Evolutionary conservation across 2,888 invertebrate species (phyloP), one percentile per base, ranked within the genome.

Genomic region (Alloplasta piceator): DNA sequence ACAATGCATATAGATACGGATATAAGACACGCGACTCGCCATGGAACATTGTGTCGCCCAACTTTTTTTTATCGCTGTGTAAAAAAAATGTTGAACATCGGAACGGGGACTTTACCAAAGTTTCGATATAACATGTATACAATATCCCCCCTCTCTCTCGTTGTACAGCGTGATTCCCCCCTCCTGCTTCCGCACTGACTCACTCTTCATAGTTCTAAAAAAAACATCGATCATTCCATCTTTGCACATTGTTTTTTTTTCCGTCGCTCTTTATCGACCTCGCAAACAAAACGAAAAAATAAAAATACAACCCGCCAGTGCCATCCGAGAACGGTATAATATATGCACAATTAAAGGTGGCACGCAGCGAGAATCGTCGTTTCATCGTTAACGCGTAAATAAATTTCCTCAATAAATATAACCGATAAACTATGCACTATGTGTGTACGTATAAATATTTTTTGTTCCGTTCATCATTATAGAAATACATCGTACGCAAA

Each of bases 401-500:
- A 90, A 91, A 91, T 89, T 84, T 88, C 89, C 85, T 88, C 82
- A 89, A 91, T 90, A 91, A 90, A 91, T 91, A 90, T 87, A 91
- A 91, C 87, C 89, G 86, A 91, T 91, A 91, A 89, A 90, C 90
- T 91, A 91, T 81, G 78, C 78, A 56, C 61, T 61, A 48, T 55
- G 52, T 70, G 60, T 71, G 46, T 55, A 4, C 12, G 12, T 52
- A n/a, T 48, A n/a, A 10, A n/a, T 48, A 10, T 48, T 43, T 48
- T 48, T 48, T n/a, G 16, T 63, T 68, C 55, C 71, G 66, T 46
- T 52, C 39, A 14, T 10, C 46, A 58, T 39, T 43, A 39, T 81
- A 77, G 91, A 90, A 89, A 89, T 89, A 89, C 91, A 91, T 91
- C 90, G 85, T 88, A 85, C 84, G 78, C 83, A 84, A 85, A 85